Conservation (phyloP, 2,888 invertebrate genomes). For the Clepsis dumicolana region DNA sequence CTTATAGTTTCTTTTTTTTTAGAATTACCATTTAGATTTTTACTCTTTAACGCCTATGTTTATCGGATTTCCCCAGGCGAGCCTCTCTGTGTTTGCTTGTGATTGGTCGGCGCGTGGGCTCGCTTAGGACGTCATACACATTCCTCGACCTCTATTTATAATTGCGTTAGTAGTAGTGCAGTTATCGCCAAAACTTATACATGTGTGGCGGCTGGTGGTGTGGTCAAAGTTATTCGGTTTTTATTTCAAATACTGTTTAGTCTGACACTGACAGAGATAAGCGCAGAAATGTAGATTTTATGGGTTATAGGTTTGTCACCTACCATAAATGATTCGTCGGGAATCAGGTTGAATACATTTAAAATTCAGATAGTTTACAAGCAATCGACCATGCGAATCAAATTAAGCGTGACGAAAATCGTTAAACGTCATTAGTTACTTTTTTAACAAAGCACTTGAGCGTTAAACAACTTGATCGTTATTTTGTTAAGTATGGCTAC, state of each 20-base stretch:
- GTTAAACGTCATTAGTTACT: conserved; percentile 12
- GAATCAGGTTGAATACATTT: background rate
- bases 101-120: conserved; percentile 84
- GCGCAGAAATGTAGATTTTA: background rate
- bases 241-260: conserved; percentile 15
- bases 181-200: conserved; percentile 49
- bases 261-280: conserved; percentile 10
- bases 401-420: conserved; percentile 9
- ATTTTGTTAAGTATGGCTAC: background rate
- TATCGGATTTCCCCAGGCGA: conserved; percentile 80
- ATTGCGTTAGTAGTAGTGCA: conserved; percentile 61
- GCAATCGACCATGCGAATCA: conserved; percentile 2
- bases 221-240: conserved; percentile 17
- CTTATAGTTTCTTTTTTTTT: conserved; percentile 1
- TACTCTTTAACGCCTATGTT: conserved; percentile 44
- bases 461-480: background rate
- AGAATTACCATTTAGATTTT: conserved; percentile 15
- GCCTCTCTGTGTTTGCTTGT: conserved; percentile 85
- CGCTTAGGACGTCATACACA: conserved; percentile 82
- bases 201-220: conserved; percentile 51
- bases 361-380: background rate
- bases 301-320: background rate
- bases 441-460: background rate
- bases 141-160: conserved; percentile 76
- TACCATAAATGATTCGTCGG: background rate